These are phyloP conservation scores for Nycticebus coucang DNA, from an alignment of 2,113 vertebrate species.

Conservation along the genomic window DNA sequence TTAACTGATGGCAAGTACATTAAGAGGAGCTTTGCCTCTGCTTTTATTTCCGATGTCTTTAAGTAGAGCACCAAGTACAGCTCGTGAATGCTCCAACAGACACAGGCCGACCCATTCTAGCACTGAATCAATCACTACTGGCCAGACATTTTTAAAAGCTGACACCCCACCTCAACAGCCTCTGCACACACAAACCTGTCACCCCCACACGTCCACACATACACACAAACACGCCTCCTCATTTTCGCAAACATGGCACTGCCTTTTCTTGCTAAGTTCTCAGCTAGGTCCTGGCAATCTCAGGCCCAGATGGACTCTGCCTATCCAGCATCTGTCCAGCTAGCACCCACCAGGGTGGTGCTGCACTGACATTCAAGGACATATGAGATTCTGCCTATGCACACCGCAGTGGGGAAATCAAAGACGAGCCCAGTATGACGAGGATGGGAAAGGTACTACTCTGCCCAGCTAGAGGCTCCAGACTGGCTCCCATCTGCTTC, in stretches of 20 bases:
- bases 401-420: accelerated
- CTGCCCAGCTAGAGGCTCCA: neutral
- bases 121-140: neutral
- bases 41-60: constrained; percentile 72
- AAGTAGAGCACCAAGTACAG: constrained; percentile 67
- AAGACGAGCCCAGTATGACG: neutral
- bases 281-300: neutral
- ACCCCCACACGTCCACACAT: neutral
- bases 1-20: constrained; percentile 83
- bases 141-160: neutral
- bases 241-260: neutral
- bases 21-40: constrained; percentile 72
- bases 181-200: neutral
- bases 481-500: neutral
- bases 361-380: neutral
- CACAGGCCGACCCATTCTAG: neutral
- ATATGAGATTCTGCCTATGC: neutral
- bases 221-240: too few species aligned
- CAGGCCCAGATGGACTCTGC: neutral
- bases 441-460: neutral
- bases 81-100: neutral
- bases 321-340: neutral
- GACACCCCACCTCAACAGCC: neutral
- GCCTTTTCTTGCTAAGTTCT: neutral
- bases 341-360: neutral